Conservation (phyloP, 2,888 invertebrate species). For the Fragum sueziense region DNA sequence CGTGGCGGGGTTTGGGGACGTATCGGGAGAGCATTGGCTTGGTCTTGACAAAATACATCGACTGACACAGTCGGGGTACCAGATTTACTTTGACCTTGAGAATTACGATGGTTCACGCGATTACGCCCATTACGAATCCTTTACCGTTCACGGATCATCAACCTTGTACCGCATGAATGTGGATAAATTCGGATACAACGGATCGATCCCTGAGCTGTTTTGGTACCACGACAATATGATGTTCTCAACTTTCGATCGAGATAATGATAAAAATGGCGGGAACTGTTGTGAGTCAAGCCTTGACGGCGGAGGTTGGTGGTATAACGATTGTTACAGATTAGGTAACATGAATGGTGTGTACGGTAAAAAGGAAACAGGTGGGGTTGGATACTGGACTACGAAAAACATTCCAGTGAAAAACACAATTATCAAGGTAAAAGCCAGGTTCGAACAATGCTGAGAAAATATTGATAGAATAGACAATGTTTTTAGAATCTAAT, state of each 20-base stretch:
- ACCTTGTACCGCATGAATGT: slow-evolving; percentile 52
- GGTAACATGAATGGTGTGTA: slow-evolving; percentile 44
- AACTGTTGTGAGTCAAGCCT: slow-evolving; percentile 14
- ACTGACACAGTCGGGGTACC: slow-evolving; percentile 37
- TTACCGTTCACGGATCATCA: slow-evolving; percentile 41
- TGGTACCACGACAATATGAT: slow-evolving; percentile 46
- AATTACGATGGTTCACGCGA: slow-evolving; percentile 38
- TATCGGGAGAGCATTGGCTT: slow-evolving; percentile 47
- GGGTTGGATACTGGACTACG: slow-evolving; percentile 28
- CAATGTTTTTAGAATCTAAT: no score
- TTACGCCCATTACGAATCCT: slow-evolving; percentile 42
- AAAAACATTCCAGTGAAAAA: background rate
- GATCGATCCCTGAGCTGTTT: slow-evolving; percentile 27
- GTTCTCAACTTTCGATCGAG: slow-evolving; percentile 50
- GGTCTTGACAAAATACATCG: slow-evolving; percentile 54
- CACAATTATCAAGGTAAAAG: background rate
- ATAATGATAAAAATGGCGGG: slow-evolving; percentile 26
- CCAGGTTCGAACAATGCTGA: slow-evolving; percentile 1
- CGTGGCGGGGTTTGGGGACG: slow-evolving; percentile 45
- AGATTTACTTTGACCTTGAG: slow-evolving; percentile 48
- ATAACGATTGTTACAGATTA: slow-evolving; percentile 32
- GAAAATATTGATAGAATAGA: background rate
- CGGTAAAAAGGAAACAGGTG: slow-evolving; percentile 31
- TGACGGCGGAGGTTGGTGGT: slow-evolving; percentile 51
- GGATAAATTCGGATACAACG: slow-evolving; percentile 82